Base-by-base conservation (phyloP, 2,888 invertebrate species). In the Tryphoninae sp. region DNA sequence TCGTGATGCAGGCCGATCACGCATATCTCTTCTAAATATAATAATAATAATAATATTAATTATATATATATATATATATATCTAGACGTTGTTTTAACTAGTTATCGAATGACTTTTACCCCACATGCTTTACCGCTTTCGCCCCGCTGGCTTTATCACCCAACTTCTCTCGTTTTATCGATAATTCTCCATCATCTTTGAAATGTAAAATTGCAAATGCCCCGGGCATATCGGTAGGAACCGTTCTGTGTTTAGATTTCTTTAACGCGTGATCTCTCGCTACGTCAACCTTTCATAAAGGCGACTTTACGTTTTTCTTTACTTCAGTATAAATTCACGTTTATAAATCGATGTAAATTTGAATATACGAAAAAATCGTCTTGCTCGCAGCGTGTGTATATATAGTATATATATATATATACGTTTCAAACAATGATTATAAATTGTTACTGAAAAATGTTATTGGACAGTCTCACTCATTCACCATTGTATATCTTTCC, bases 41-140 rank as follows among this genome's bases (percentile, higher is more conserved):
- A 72, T 74, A 40, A 62, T 67, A 40, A 62, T 67, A 58, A 53
- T 51, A 72, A 45, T 59, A 33, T 40, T 62, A 33, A 62, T 62
- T 40, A 69, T 73, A 26, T 49, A 33, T 51, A 65, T 65, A 65
- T 65, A 68, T 71, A 69, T 51, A 58, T 78, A 74, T 81, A 81
- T 78, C 75, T 82, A 82, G 51, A 82, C 58, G 76, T 64, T 51
- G 79, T 76, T 76, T 80, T 79, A 64, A 26, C 76, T 79, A 82
- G 68, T 79, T 72, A 82, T 82, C 78, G 64, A 82, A 82, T 82
- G 82, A 82, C 82, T 82, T 82, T 82, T 76, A 78, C 71, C 76
- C 69, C 76, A 72, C 75, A 61, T 69, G 64, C 72, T 72, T 40
- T 45, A 64, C 62, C 33, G 33, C 13, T 61, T 59, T 64, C 45